Conservation (phyloP, 2,797 vertebrate species). For the Coregonus ussuriensis region DNA sequence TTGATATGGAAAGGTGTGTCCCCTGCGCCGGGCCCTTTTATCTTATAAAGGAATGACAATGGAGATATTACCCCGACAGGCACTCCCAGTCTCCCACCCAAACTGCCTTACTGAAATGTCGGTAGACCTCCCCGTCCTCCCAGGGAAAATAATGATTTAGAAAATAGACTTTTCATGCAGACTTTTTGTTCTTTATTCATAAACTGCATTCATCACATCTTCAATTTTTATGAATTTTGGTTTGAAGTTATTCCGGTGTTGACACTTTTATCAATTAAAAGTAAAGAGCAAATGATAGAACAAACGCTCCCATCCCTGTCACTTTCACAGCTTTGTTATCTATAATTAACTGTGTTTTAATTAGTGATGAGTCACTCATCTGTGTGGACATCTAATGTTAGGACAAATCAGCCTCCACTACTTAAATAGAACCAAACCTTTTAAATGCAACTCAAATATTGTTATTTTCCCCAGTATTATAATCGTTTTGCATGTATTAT, state of each 20-base stretch:
- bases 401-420: not conserved
- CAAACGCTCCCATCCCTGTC: not conserved
- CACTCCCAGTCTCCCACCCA: too few species aligned
- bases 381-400: not conserved
- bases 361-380: not conserved
- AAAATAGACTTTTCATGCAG: too few species aligned
- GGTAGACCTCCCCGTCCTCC: too few species aligned
- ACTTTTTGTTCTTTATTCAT: too few species aligned
- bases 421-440: too few species aligned
- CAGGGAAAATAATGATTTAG: too few species aligned
- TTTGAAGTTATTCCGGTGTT: not conserved
- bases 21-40: too few species aligned
- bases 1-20: too few species aligned
- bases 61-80: too few species aligned
- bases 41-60: too few species aligned
- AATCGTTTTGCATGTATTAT: too few species aligned
- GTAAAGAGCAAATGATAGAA: not conserved
- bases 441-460: not conserved
- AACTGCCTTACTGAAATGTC: too few species aligned
- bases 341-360: slow-evolving; percentile 11
- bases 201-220: not conserved
- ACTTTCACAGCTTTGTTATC: slow-evolving; percentile 1
- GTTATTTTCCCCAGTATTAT: not conserved
- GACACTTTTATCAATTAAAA: not conserved
- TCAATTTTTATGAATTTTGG: not conserved